Percentiles rank a stretch among this genome's conserved stretches.
These are phyloP conservation scores for Pangasius larnaudii DNA, from an alignment of 2,797 vertebrate genomes.

Conservation along the genomic window DNA sequence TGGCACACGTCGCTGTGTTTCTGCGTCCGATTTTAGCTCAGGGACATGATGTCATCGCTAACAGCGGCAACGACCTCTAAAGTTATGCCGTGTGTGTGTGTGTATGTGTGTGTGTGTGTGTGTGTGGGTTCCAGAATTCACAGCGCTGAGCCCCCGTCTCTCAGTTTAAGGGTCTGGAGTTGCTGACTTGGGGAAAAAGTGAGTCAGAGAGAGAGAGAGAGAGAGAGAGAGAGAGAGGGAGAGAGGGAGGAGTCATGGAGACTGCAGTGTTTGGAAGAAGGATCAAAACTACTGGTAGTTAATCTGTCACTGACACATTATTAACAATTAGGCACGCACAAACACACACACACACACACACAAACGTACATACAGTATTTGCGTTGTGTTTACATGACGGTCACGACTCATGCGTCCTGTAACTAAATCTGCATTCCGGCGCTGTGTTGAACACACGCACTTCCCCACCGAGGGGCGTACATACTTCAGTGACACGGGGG, in stretches of 20 bases:
- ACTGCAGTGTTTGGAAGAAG: slow-evolving; percentile 39
- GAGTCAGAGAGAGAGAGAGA: slow-evolving; percentile 58
- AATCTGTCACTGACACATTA: not conserved
- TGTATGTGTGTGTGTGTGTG: slow-evolving; percentile 28
- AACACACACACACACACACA: slow-evolving; percentile 3
- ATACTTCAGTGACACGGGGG: not conserved
- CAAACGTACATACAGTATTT: not conserved
- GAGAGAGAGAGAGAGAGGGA: not conserved
- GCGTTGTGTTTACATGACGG: not conserved
- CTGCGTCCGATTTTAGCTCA: slow-evolving; percentile 36
- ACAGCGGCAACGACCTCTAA: slow-evolving; percentile 35
- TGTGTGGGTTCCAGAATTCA: slow-evolving; percentile 43
- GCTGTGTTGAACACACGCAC: not conserved
- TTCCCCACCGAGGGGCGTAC: not conserved
- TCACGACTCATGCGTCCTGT: not conserved
- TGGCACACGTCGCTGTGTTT: not conserved
- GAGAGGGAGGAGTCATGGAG: slow-evolving; percentile 7
- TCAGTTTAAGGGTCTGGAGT: slow-evolving; percentile 57
- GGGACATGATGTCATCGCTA: slow-evolving; percentile 51
- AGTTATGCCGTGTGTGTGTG: slow-evolving; percentile 6
- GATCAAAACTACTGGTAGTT: slow-evolving; percentile 36
- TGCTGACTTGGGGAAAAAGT: slow-evolving; percentile 74
- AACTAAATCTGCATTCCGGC: not conserved
- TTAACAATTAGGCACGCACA: not conserved
- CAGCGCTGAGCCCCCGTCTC: slow-evolving; percentile 40